phyloP scores from a whole-genome alignment of 2,113 vertebrate species.

The Pomatostomus ruficeps region DNA sequence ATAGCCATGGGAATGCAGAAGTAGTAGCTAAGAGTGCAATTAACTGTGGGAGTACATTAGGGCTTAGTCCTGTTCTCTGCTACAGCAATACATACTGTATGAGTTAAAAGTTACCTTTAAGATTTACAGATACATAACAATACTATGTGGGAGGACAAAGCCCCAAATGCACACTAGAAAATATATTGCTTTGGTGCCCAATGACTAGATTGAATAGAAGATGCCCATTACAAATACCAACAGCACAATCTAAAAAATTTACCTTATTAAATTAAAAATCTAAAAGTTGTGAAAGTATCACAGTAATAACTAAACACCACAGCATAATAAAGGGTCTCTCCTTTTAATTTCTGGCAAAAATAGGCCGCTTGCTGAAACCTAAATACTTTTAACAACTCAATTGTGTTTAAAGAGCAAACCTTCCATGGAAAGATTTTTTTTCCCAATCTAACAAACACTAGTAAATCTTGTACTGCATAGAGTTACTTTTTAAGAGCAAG shows the following conservation, averaged over 20 bases:
- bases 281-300: not conserved
- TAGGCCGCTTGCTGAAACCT: not conserved
- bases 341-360: not conserved
- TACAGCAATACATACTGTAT: not conserved
- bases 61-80: not conserved
- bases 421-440: not conserved
- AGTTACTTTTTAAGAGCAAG: slow-evolving; percentile 9
- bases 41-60: not conserved
- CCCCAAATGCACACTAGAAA: not conserved
- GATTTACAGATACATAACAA: not conserved
- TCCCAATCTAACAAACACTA: not conserved
- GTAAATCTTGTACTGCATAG: slow-evolving; percentile 36
- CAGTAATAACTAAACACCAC: not conserved
- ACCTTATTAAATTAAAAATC: not conserved
- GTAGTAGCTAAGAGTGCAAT: slow-evolving; percentile 8
- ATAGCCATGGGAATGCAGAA: not conserved
- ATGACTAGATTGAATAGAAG: not conserved
- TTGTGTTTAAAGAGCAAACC: not conserved
- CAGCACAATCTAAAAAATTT: not conserved
- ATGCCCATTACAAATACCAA: not conserved
- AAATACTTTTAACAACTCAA: not conserved
- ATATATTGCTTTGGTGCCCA: slow-evolving; percentile 42
- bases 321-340: not conserved
- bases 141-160: not conserved
- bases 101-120: not conserved